Conservation (phyloP, 2,888 invertebrate species). For the Gymnosoma rotundatum region DNA sequence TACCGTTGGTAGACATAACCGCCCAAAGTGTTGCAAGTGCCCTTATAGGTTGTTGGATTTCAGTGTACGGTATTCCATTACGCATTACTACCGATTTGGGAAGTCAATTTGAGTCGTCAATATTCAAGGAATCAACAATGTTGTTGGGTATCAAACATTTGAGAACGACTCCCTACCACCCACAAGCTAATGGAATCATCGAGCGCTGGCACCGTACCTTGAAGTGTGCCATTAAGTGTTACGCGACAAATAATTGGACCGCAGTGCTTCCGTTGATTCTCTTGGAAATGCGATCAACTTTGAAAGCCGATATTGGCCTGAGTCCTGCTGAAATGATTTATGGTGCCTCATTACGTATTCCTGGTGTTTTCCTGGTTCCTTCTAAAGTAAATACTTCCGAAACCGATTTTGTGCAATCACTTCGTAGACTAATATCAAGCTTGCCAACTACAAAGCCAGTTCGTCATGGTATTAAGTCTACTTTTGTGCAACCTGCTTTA, state of each 20-base stretch:
- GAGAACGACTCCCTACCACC: no score
- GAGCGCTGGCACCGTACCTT: slow-evolving; percentile 39
- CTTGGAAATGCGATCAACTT: not conserved
- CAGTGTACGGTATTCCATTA: not conserved
- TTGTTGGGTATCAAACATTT: slow-evolving; percentile 5
- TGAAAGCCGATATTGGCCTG: not conserved
- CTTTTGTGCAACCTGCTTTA: slow-evolving; percentile 5
- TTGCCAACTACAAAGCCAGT: not conserved
- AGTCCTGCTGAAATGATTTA: no score
- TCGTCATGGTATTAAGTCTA: not conserved
- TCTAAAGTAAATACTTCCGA: no score
- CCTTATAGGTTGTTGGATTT: no score
- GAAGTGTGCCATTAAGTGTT: no score
- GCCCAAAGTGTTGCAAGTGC: slow-evolving; percentile 1
- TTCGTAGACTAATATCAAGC: slow-evolving; percentile 2
- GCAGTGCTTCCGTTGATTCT: slow-evolving; percentile 9
- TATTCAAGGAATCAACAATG: slow-evolving; percentile 31
- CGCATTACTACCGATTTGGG: no score
- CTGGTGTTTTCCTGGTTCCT: no score
- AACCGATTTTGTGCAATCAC: slow-evolving; percentile 16
- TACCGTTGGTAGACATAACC: slow-evolving; percentile 23
- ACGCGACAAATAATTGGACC: slow-evolving; percentile 12
- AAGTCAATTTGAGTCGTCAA: slow-evolving; percentile 54
- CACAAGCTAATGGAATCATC: slow-evolving; percentile 15
- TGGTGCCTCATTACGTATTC: no score